These are phyloP conservation scores for Cheiracanthium punctorium DNA, from an alignment of 2,888 invertebrate species.

Conservation along the genomic window DNA sequence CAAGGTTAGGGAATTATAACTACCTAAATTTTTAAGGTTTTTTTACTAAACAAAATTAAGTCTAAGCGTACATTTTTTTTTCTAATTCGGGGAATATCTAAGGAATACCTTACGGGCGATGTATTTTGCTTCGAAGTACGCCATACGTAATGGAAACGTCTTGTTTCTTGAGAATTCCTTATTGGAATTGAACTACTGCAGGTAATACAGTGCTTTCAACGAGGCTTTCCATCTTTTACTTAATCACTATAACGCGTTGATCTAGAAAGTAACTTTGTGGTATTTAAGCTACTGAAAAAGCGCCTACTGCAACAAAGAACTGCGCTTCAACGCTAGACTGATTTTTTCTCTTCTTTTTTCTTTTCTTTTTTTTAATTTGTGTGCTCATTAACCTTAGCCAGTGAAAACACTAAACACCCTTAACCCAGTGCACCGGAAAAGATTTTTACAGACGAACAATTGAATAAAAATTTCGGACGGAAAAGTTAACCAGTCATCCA, in stretches of 20 bases:
- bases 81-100: too few species aligned
- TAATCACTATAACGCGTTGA: background rate
- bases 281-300: background rate
- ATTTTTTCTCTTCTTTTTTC: too few species aligned
- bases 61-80: too few species aligned
- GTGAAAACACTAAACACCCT: slow-evolving; percentile 37
- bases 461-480: slow-evolving; percentile 17
- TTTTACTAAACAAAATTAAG: too few species aligned
- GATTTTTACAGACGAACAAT: slow-evolving; percentile 12
- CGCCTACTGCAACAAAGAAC: slow-evolving; percentile 9
- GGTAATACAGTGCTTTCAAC: background rate
- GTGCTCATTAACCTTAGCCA: slow-evolving; percentile 21
- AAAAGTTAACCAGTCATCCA: slow-evolving; percentile 17
- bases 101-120: too few species aligned
- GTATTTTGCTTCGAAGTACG: too few species aligned
- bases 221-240: background rate
- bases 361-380: slow-evolving; percentile 28
- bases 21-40: too few species aligned
- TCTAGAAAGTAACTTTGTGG: background rate
- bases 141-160: too few species aligned
- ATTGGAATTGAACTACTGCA: too few species aligned
- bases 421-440: slow-evolving; percentile 50
- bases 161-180: too few species aligned
- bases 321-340: slow-evolving; percentile 27
- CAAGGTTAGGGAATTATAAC: too few species aligned